Evolutionary conservation across 2,888 invertebrate species (phyloP), one percentile per base, ranked within the genome.

Genomic region (Drosophila neotestacea): DNA sequence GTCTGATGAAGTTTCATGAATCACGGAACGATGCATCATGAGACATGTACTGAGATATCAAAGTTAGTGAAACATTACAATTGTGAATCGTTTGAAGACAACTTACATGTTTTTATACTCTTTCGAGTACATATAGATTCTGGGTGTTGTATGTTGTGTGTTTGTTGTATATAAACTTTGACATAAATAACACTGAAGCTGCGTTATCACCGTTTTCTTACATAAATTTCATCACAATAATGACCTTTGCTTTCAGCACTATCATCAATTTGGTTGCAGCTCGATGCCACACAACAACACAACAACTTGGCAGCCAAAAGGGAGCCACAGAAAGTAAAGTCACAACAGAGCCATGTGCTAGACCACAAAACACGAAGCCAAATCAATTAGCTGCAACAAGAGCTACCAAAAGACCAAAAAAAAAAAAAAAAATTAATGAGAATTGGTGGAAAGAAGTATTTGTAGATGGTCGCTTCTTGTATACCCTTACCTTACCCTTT

Each of bases 291-390:
- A 75, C 70, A 68, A 68, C 56, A 56, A 27, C 13, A 38, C 22
- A 52, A 54, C 44, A 61, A 73, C 70, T 72, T 70, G 73, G 78
- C 75, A 85, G 89, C 87, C 89, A 83, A 68, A 73, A 70, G 73
- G 87, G 87, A 87, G 87, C 82, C 80, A 71, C 10, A 7, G 11
- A 30, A 22, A 22, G 11, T 27, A 38, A 50, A 65, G 11, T 16
- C 36, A 6, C 27, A 34, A 41, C 27, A 16, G 54, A 62, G 79
- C 84, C 85, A 77, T 76, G 66, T 75, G 78, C 64, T 42, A 36
- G 47, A 13, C 67, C 64, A 70, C 74, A 69, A 72, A 69, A 70
- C 55, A 66, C 69, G 51, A 76, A 73, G 56, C 30, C 58, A 66
- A 67, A 55, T 85, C 83, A 85, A 85, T 88, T 80, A 85, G 77